Percentiles rank a stretch among this genome's conserved stretches.
Evolutionary conservation across 2,888 invertebrate genomes (phyloP).

Genomic region (Physocephala rufipes): DNA sequence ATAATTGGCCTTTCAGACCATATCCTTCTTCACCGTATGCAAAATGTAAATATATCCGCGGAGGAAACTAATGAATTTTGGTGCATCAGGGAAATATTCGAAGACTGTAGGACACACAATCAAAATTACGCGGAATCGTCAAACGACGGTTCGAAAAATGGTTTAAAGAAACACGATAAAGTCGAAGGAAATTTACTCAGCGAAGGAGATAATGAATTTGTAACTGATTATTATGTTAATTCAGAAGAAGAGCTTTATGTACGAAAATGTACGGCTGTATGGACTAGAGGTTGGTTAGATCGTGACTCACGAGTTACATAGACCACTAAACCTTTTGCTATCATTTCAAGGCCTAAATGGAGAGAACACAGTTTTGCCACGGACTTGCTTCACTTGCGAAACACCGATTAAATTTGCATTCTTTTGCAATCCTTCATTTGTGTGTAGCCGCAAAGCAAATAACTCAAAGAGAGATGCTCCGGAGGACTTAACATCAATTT

Average conservation of each 20-base stretch:
- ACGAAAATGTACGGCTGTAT: conserved; percentile 83
- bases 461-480: conserved; percentile 40
- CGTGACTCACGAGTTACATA: not conserved
- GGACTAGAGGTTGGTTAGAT: conserved; percentile 71
- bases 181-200: conserved; percentile 21
- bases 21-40: conserved; percentile 75
- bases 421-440: conserved; percentile 74
- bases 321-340: not conserved
- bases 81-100: conserved; percentile 70
- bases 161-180: conserved; percentile 2
- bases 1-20: conserved; percentile 69
- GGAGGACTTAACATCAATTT: conserved; percentile 56
- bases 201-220: conserved; percentile 49
- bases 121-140: not conserved
- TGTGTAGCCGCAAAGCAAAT: conserved; percentile 46
- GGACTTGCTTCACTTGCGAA: conserved; percentile 79
- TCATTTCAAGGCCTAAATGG: conserved; percentile 47
- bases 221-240: conserved; percentile 62
- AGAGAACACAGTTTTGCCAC: conserved; percentile 54
- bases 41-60: conserved; percentile 79
- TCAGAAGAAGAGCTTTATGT: conserved; percentile 90
- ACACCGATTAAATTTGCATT: conserved; percentile 83
- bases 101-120: conserved; percentile 63
- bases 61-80: conserved; percentile 68
- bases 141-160: conserved; percentile 2